Evolutionary conservation across 2,888 invertebrate species (phyloP).

Genomic region (Orgyia antiqua): DNA sequence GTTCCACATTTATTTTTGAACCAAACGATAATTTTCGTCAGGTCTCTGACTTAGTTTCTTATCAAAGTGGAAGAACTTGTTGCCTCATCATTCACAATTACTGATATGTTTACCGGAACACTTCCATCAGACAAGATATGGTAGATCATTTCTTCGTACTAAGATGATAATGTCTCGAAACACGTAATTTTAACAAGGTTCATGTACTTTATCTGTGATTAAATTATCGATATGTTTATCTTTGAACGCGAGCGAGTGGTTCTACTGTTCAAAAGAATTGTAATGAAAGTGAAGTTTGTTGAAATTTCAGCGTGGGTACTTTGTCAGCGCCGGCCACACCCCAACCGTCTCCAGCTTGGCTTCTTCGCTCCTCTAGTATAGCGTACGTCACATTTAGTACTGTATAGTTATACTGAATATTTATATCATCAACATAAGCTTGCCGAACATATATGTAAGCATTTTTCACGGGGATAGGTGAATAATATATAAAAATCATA

Average conservation of each 20-base stretch:
- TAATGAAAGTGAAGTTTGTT: slow-evolving; percentile 37
- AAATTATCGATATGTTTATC: not conserved
- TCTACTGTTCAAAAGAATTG: slow-evolving; percentile 11
- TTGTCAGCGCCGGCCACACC: slow-evolving; percentile 42
- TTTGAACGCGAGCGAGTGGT: slow-evolving; percentile 30
- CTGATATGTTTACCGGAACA: slow-evolving; percentile 31
- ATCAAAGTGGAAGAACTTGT: slow-evolving; percentile 27
- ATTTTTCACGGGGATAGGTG: slow-evolving; percentile 16
- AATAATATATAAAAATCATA: slow-evolving; percentile 32
- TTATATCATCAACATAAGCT: slow-evolving; percentile 38
- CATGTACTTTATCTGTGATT: slow-evolving; percentile 6
- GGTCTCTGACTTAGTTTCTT: slow-evolving; percentile 19
- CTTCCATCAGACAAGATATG: slow-evolving; percentile 32
- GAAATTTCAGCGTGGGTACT: slow-evolving; percentile 45
- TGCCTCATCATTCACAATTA: slow-evolving; percentile 37
- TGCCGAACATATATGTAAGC: slow-evolving; percentile 29
- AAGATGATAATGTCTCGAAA: slow-evolving; percentile 14
- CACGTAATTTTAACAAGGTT: slow-evolving; percentile 15
- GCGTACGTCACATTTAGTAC: slow-evolving; percentile 40
- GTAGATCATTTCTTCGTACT: slow-evolving; percentile 20
- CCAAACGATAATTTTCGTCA: too few species aligned
- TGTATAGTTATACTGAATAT: slow-evolving; percentile 43
- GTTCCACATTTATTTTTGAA: too few species aligned
- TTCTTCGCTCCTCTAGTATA: slow-evolving; percentile 41
- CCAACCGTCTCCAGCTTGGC: slow-evolving; percentile 42